phyloP scores from a whole-genome alignment of 2,888 invertebrate genomes.

The Stenichneumon culpator region DNA sequence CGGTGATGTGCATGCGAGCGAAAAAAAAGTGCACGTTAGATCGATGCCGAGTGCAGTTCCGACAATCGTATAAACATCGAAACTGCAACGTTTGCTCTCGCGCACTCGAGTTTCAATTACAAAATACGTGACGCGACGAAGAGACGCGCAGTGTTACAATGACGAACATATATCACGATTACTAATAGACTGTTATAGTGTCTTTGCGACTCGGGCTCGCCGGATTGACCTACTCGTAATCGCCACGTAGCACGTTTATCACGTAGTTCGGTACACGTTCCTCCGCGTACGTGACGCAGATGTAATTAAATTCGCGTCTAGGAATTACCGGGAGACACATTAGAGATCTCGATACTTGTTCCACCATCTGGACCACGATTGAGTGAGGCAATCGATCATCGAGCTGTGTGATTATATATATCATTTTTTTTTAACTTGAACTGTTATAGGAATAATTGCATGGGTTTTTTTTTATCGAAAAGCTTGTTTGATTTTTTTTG shows the following conservation, averaged over 20 bases:
- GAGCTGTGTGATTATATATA: no score
- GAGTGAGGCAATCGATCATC: neutral
- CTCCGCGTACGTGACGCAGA: conserved; percentile 32
- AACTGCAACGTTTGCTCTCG: conserved; percentile 55
- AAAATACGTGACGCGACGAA: conserved; percentile 39
- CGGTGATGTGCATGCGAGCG: conserved; percentile 6
- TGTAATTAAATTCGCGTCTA: conserved; percentile 39
- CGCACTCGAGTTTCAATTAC: conserved; percentile 18
- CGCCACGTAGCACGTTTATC: conserved; percentile 37
- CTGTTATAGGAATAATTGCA: no score
- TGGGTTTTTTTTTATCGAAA: no score
- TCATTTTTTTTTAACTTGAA: no score
- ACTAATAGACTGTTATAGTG: conserved; percentile 27
- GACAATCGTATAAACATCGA: conserved; percentile 25
- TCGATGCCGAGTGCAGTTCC: conserved; percentile 31
- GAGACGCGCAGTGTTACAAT: conserved; percentile 42
- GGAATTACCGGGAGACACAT: neutral
- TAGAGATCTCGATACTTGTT: neutral
- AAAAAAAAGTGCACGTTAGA: conserved; percentile 7
- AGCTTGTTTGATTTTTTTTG: no score
- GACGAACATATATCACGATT: conserved; percentile 46
- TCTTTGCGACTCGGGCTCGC: conserved; percentile 25
- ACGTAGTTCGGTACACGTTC: conserved; percentile 22
- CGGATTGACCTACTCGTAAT: conserved; percentile 42
- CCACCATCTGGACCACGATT: neutral